Evolutionary conservation across 53 echinoderm and acorn worm species (phyloP).

Genomic region (Henricia sp.): DNA sequence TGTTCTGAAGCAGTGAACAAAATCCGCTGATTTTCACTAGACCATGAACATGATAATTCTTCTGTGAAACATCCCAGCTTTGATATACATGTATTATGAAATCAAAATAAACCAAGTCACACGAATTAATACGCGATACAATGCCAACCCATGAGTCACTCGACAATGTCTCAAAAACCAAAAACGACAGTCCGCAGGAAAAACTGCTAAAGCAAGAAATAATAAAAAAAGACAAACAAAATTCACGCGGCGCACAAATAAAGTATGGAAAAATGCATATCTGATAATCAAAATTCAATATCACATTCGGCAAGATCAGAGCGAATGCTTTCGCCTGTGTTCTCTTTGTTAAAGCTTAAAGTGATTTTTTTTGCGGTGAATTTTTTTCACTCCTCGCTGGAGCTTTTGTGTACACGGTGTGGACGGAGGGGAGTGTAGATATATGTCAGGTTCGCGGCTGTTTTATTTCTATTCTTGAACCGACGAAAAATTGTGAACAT

Average conservation of each 20-base stretch:
- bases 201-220: too few species aligned
- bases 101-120: too few species aligned
- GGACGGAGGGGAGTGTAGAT: constrained; percentile 19
- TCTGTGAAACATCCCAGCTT: too few species aligned
- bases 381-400: constrained; percentile 42
- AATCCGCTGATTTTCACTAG: too few species aligned
- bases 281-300: constrained; percentile 45
- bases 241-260: constrained; percentile 20
- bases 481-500: neutral
- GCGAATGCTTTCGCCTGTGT: constrained; percentile 7
- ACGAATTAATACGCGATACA: too few species aligned
- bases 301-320: constrained; percentile 57
- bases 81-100: too few species aligned
- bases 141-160: too few species aligned
- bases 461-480: neutral
- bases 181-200: too few species aligned
- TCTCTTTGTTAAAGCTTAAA: neutral
- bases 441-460: neutral
- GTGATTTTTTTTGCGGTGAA: constrained; percentile 13
- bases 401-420: constrained; percentile 34
- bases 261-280: constrained; percentile 4
- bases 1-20: too few species aligned
- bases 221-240: neutral
- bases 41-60: too few species aligned
- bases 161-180: too few species aligned